Evolutionary conservation across 2,888 invertebrate genomes (phyloP).

Genomic region (Drosophila buzzatii): DNA sequence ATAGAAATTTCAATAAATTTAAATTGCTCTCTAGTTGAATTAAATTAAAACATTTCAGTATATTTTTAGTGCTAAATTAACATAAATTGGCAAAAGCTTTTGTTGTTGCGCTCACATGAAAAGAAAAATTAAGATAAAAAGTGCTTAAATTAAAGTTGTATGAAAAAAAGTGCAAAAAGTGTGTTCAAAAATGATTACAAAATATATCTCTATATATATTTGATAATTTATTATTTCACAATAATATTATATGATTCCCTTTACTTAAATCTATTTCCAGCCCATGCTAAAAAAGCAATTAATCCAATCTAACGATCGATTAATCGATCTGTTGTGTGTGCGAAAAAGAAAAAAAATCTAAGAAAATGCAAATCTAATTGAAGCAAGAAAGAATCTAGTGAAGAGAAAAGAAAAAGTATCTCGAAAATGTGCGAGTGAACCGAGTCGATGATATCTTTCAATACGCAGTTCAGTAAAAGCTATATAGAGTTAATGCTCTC

Average conservation of each 20-base stretch:
- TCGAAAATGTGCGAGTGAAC: constrained; percentile 61
- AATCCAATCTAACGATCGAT: constrained; percentile 45
- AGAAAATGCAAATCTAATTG: constrained; percentile 39
- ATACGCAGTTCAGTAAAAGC: background rate
- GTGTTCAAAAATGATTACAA: background rate
- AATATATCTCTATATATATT: background rate
- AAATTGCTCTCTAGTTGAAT: constrained; percentile 78
- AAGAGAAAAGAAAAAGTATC: constrained; percentile 43
- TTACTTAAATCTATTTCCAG: constrained; percentile 53
- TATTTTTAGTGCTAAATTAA: constrained; percentile 79
- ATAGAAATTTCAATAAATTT: constrained; percentile 78
- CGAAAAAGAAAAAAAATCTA: constrained; percentile 16
- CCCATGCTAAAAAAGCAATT: constrained; percentile 43
- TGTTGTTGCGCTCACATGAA: constrained; percentile 27
- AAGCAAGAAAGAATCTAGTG: constrained; percentile 48
- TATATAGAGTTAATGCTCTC: constrained; percentile 19
- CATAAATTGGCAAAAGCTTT: constrained; percentile 76
- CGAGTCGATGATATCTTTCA: constrained; percentile 10
- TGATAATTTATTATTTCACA: background rate
- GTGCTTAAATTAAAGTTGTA: constrained; percentile 30
- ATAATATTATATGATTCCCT: constrained; percentile 1
- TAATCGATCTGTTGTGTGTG: constrained; percentile 34
- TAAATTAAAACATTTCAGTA: constrained; percentile 70
- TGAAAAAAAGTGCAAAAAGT: constrained; percentile 20
- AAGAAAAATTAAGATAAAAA: constrained; percentile 14